Evolutionary conservation across 2,888 invertebrate genomes (phyloP).

Genomic region (Ctena decussata): DNA sequence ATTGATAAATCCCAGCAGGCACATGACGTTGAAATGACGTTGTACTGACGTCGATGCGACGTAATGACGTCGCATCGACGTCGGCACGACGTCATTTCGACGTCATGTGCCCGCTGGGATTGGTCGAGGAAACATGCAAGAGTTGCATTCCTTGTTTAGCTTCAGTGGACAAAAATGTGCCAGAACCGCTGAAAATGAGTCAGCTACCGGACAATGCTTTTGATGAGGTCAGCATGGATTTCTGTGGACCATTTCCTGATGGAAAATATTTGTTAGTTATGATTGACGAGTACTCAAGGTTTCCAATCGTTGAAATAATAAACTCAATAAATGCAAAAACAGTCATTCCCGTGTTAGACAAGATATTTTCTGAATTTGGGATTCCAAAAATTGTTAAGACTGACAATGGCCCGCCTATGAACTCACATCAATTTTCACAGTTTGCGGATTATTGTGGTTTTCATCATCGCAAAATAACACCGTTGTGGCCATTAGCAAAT

Average conservation of each 20-base stretch:
- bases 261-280: conserved; percentile 60
- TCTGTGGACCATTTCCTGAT: conserved; percentile 43
- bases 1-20: too few relatives aligned
- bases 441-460: conserved; percentile 42
- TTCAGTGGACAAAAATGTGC: too few relatives aligned
- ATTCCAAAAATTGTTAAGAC: conserved; percentile 56
- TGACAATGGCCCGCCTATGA: conserved; percentile 64
- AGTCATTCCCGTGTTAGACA: conserved; percentile 52
- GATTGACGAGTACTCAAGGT: conserved; percentile 65
- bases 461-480: conserved; percentile 45
- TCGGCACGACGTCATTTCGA: too few relatives aligned
- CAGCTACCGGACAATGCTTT: conserved; percentile 48
- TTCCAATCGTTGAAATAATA: conserved; percentile 59
- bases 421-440: conserved; percentile 33
- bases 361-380: conserved; percentile 49
- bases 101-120: too few relatives aligned
- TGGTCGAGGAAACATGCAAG: too few relatives aligned
- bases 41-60: too few relatives aligned
- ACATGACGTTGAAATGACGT: too few relatives aligned
- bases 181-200: conserved; percentile 53
- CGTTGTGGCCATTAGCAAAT: not conserved
- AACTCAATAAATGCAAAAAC: conserved; percentile 37
- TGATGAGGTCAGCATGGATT: conserved; percentile 49
- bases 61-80: too few relatives aligned
- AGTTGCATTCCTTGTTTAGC: too few relatives aligned